phyloP scores from a whole-genome alignment of 2,113 vertebrate species.

The Anthoscopus minutus region DNA sequence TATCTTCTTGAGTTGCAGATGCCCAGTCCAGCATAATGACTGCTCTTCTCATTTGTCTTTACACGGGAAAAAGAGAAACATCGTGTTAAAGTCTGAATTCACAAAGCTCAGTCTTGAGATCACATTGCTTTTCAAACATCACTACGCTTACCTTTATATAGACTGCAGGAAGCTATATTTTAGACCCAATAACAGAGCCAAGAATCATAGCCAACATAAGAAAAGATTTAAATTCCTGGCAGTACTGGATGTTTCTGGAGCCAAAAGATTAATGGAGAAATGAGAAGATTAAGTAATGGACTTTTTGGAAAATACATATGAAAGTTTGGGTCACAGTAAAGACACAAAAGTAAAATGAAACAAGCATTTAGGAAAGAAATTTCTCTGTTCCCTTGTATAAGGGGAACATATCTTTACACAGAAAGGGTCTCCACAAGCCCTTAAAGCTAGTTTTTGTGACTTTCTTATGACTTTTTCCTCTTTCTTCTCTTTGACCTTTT shows the following conservation, averaged over 20 bases:
- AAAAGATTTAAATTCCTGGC: constrained; percentile 1
- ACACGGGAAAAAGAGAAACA: not conserved
- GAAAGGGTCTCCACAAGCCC: not conserved
- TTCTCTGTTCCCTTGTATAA: not conserved
- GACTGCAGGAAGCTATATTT: not conserved
- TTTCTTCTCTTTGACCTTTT: not conserved
- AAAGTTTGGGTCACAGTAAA: not conserved
- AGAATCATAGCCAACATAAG: not conserved
- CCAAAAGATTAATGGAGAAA: constrained; percentile 26
- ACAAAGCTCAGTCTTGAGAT: not conserved
- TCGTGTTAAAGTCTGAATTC: not conserved
- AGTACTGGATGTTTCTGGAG: not conserved
- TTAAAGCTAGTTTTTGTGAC: not conserved
- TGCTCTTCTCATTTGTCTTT: not conserved
- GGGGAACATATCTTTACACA: not conserved
- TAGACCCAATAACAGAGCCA: not conserved
- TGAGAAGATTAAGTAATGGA: not conserved
- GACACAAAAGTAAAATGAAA: not conserved
- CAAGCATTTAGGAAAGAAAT: not conserved
- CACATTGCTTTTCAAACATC: not conserved
- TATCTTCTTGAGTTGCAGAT: not conserved
- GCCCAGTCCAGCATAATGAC: not conserved
- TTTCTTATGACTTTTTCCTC: not conserved
- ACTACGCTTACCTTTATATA: not conserved
- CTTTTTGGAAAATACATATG: not conserved